These are phyloP conservation scores for Melanotaenia pygmaea DNA, from an alignment of 2,797 vertebrate genomes.

Conservation along the genomic window DNA sequence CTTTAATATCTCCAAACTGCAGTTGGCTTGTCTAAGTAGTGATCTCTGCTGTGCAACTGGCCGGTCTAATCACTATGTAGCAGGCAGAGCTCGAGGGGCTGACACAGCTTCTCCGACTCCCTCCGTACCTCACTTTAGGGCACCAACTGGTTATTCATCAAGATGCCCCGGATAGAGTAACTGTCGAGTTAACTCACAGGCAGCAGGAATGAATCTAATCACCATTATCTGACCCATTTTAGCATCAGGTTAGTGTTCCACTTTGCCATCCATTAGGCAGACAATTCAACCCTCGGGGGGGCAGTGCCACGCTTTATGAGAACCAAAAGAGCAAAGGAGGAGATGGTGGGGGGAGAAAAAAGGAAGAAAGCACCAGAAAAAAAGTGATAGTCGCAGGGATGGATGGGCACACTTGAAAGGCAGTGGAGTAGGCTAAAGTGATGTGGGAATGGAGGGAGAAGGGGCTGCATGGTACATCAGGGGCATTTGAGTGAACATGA, in stretches of 20 bases:
- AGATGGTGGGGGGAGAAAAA: slow-evolving; percentile 7
- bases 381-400: slow-evolving; percentile 56
- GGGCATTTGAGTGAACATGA: slow-evolving; percentile 70
- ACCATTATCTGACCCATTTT: slow-evolving; percentile 81
- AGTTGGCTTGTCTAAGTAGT: slow-evolving; percentile 61
- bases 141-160: slow-evolving; percentile 76
- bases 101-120: slow-evolving; percentile 56
- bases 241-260: slow-evolving; percentile 78
- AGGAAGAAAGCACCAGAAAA: slow-evolving; percentile 49
- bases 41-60: slow-evolving; percentile 62
- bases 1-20: slow-evolving; percentile 33
- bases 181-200: slow-evolving; percentile 66
- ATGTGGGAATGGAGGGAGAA: slow-evolving; percentile 54
- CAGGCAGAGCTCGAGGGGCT: slow-evolving; percentile 61
- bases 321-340: slow-evolving; percentile 49
- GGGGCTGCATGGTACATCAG: slow-evolving; percentile 60
- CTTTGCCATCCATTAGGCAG: slow-evolving; percentile 80
- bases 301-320: slow-evolving; percentile 57
- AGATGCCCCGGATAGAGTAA: slow-evolving; percentile 73
- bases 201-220: slow-evolving; percentile 73
- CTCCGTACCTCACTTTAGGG: slow-evolving; percentile 51
- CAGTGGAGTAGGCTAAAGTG: slow-evolving; percentile 62
- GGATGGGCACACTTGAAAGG: slow-evolving; percentile 68
- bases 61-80: slow-evolving; percentile 71
- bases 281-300: slow-evolving; percentile 73